phyloP scores from a whole-genome alignment of 2,797 vertebrate species.

The Leptoclinus maculatus region DNA sequence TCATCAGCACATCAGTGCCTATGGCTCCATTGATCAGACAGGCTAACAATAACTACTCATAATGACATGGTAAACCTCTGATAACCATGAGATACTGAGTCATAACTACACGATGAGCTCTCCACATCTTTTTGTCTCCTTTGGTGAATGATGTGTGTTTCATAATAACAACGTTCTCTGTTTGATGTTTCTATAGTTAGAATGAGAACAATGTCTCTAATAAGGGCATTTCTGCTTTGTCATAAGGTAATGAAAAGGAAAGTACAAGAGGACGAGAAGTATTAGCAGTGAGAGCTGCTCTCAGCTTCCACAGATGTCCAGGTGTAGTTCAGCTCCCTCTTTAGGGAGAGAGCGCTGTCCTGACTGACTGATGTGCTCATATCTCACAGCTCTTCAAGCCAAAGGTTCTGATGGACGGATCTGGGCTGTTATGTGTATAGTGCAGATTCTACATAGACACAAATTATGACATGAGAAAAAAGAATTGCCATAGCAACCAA shows the following conservation, averaged over 20 bases:
- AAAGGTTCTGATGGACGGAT: slow-evolving; percentile 88
- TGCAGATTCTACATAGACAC: slow-evolving; percentile 82
- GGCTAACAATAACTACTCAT: not conserved
- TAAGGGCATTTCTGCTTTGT: slow-evolving; percentile 5
- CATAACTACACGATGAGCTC: not conserved
- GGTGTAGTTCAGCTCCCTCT: slow-evolving; percentile 51
- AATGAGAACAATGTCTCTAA: not conserved
- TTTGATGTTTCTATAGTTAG: not conserved
- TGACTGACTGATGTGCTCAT: slow-evolving; percentile 82
- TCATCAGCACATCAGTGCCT: not conserved
- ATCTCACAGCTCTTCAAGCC: slow-evolving; percentile 90
- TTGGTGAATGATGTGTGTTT: slow-evolving; percentile 15
- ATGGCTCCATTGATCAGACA: not conserved
- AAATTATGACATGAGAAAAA: slow-evolving; percentile 75
- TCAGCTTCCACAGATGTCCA: slow-evolving; percentile 24
- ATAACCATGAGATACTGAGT: not conserved
- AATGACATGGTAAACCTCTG: not conserved
- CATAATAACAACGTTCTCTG: not conserved
- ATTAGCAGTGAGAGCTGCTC: slow-evolving; percentile 26
- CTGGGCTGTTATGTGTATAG: slow-evolving; percentile 83
- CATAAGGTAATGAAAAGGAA: not conserved
- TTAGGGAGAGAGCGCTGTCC: slow-evolving; percentile 64
- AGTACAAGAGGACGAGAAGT: not conserved
- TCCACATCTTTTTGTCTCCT: not conserved
- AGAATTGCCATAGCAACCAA: slow-evolving; percentile 85